phyloP scores from a whole-genome alignment of 2,888 invertebrate genomes.

The Oscheius onirici region DNA sequence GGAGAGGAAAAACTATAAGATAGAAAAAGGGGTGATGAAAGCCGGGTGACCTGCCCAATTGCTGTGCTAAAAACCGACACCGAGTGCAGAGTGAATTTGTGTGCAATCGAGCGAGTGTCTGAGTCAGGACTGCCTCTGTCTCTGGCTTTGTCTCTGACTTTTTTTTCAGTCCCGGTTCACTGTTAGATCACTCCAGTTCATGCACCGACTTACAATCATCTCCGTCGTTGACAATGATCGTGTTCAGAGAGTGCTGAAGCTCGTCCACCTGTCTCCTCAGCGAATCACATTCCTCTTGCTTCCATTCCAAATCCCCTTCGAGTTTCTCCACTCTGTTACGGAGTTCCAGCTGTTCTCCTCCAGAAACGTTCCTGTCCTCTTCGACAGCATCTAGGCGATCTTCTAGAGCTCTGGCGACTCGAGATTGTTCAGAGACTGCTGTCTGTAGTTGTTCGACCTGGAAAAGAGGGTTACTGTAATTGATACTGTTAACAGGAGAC shows the following conservation, averaged over 20 bases:
- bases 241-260: constrained; percentile 15
- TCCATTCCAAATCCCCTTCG: constrained; percentile 54
- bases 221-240: constrained; percentile 22
- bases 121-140: too few species aligned
- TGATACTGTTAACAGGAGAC: background rate
- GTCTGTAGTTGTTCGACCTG: constrained; percentile 34
- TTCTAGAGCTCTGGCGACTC: constrained; percentile 37
- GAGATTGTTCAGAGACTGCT: constrained; percentile 41
- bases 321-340: constrained; percentile 36
- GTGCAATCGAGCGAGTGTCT: background rate
- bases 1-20: background rate
- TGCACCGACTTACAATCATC: constrained; percentile 16
- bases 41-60: constrained; percentile 31
- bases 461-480: background rate
- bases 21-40: background rate
- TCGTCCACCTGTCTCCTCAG: constrained; percentile 43
- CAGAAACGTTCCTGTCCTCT: constrained; percentile 24
- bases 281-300: constrained; percentile 48
- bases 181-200: too few species aligned
- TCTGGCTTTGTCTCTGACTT: too few species aligned
- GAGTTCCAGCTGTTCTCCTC: constrained; percentile 15
- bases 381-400: constrained; percentile 40
- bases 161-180: too few species aligned
- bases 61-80: background rate
- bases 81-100: background rate